A percentile compares a stretch with the other conserved stretches of the same genome.
These are phyloP conservation scores for Drosophila histrio DNA, from an alignment of 2,888 invertebrate species.

Conservation along the genomic window DNA sequence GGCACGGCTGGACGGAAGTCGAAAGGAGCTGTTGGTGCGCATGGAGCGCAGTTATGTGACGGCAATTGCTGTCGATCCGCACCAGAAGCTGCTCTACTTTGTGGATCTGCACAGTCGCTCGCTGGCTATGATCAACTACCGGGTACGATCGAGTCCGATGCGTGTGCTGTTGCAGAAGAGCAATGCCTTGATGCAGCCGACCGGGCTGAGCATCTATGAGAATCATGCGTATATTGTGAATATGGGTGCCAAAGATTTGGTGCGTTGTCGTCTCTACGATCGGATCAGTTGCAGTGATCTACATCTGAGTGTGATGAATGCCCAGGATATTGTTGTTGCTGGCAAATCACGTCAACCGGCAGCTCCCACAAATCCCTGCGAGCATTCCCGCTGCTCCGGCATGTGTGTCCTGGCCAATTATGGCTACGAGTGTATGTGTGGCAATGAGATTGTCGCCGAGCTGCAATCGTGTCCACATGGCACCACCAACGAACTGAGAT, in stretches of 20 bases:
- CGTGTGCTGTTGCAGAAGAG: conserved; percentile 84
- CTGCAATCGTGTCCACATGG: conserved; percentile 78
- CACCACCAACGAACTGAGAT: conserved; percentile 28
- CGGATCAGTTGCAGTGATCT: conserved; percentile 85
- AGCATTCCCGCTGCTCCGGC: conserved; percentile 85
- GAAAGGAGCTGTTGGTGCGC: conserved; percentile 83
- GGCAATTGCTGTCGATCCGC: conserved; percentile 85
- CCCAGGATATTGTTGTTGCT: conserved; percentile 85
- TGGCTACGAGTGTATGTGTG: conserved; percentile 86
- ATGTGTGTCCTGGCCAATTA: conserved; percentile 86
- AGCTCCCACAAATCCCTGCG: conserved; percentile 85
- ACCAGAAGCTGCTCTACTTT: conserved; percentile 89
- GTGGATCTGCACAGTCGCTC: conserved; percentile 87
- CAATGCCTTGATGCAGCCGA: conserved; percentile 86
- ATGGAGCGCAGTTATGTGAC: conserved; percentile 82
- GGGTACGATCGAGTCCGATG: conserved; percentile 62
- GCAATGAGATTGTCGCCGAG: conserved; percentile 82
- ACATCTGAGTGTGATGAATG: conserved; percentile 84
- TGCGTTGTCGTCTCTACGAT: conserved; percentile 87
- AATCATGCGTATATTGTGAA: conserved; percentile 90
- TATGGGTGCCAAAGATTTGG: conserved; percentile 85
- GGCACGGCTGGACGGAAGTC: conserved; percentile 86
- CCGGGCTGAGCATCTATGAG: conserved; percentile 89
- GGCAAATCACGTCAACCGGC: conserved; percentile 86
- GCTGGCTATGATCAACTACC: conserved; percentile 85